Conservation (phyloP, 1,140 invertebrate genomes). For the Lerema accius region DNA sequence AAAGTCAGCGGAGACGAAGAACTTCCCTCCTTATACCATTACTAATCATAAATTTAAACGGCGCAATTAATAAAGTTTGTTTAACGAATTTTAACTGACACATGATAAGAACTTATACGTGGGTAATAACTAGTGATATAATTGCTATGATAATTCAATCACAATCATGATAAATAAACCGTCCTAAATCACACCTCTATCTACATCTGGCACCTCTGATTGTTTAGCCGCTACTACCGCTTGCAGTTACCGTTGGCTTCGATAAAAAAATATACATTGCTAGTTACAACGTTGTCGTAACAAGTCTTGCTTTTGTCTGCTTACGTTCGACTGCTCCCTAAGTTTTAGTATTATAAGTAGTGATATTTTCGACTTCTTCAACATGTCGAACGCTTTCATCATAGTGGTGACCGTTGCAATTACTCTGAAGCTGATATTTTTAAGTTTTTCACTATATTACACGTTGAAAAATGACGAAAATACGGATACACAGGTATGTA, state of each 20-base stretch:
- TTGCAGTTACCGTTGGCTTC: constrained; percentile 23
- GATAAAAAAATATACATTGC: constrained; percentile 33
- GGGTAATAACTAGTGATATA: not conserved
- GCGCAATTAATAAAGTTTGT: too few species aligned
- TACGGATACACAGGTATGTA: constrained; percentile 40
- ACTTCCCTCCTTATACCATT: too few species aligned
- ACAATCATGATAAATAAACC: not conserved
- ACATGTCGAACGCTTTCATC: constrained; percentile 50
- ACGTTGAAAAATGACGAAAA: constrained; percentile 52
- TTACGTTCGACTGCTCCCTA: not conserved
- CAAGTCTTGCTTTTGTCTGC: constrained; percentile 13
- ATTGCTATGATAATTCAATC: constrained; percentile 3
- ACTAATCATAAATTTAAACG: too few species aligned
- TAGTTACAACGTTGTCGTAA: constrained; percentile 19
- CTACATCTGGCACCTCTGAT: not conserved
- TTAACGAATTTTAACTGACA: too few species aligned
- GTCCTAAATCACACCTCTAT: constrained; percentile 5
- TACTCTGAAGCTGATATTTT: constrained; percentile 61
- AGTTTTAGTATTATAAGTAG: not conserved
- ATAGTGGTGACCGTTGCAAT: constrained; percentile 65
- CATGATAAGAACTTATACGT: too few species aligned
- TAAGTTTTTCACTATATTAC: constrained; percentile 64
- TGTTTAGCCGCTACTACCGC: constrained; percentile 21
- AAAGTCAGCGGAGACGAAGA: too few species aligned
- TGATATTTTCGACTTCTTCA: not conserved